phyloP scores from a whole-genome alignment of 2,113 vertebrate species.

The Cryptomyrus ogoouensis region DNA sequence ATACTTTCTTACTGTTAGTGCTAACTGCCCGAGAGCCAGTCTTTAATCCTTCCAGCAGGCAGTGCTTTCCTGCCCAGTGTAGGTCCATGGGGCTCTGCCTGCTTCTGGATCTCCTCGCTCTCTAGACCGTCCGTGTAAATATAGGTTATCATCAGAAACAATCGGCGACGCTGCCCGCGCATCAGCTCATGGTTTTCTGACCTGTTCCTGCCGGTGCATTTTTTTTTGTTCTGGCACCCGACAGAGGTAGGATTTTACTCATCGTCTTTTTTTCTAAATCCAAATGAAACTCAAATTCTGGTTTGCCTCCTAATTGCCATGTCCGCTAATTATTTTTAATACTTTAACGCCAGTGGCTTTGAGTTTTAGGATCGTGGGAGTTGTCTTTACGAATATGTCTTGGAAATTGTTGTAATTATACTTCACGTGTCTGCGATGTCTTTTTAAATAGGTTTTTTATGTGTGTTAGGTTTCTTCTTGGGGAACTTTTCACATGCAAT shows the following conservation, averaged over 20 bases:
- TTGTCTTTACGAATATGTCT: neutral
- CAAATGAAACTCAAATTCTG: neutral
- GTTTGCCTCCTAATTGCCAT: neutral
- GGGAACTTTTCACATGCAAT: neutral
- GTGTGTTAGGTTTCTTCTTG: neutral
- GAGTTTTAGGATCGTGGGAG: neutral
- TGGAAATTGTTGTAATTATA: neutral
- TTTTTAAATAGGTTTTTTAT: neutral
- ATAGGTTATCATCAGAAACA: neutral
- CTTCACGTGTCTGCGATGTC: neutral
- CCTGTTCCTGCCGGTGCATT: conserved; percentile 38
- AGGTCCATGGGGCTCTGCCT: conserved; percentile 34
- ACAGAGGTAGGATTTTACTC: conserved; percentile 42
- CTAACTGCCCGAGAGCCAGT: conserved; percentile 7
- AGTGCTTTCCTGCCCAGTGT: conserved; percentile 17
- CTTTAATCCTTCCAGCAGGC: conserved; percentile 24
- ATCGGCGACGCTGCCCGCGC: conserved; percentile 9
- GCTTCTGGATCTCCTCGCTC: conserved; percentile 23
- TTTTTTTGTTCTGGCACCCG: conserved; percentile 37
- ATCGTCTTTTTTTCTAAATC: neutral
- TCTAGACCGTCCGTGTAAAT: conserved; percentile 26
- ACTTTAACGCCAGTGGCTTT: neutral
- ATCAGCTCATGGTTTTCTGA: conserved; percentile 46
- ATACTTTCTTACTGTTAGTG: conserved; percentile 23
- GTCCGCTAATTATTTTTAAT: neutral